Evolutionary conservation across 2,113 vertebrate genomes (phyloP), one percentile per base, ranked within the genome.

Genomic region (Rutilus rutilus): DNA sequence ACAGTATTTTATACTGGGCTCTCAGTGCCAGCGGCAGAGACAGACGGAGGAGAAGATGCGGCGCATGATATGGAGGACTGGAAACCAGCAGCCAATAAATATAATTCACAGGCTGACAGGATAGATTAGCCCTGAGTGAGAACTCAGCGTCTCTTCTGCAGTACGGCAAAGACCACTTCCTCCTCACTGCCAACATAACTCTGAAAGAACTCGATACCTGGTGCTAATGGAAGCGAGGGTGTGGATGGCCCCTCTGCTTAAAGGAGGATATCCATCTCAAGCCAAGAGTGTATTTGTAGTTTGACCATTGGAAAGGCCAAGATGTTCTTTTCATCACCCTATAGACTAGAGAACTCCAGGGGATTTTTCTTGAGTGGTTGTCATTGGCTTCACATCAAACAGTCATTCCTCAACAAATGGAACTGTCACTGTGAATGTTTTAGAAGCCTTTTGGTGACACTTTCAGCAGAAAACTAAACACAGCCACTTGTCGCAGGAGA

Each of bases 31-130:
- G 45, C 39, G 76, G 67, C 62, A 85, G 77, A 89, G 82, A 74
- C 25, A 85, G 52, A 74, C 57, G 23, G 64, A 77, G 80, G 12
- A 74, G 77, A 14, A 83, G 74, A 86, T 45, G 57, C 11, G 54
- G 15, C 17, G 33, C 64, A 79, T 42, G 33, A 47, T 57, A 71
- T 36, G 42, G 33, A 69, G 67, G 39, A 71, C 47, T 50, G 39
- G 79, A 39, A 81, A 30, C 23, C 59, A 42, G 52, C 47, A 85
- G 25, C 60, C 83, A 82, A 71, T 85, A 62, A 85, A 85, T 82
- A 69, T 85, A 81, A 80, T 85, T 91, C 90, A 85, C 79, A 91
- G 89, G 87, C 77, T 75, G 86, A 85, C 87, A 88, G 69, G 83
- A 42, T 69, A 82, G 50, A 84, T 79, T 87, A 33, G 36, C 57